Conservation (phyloP, 2,113 vertebrate species). For the Cebidichthys violaceus region DNA sequence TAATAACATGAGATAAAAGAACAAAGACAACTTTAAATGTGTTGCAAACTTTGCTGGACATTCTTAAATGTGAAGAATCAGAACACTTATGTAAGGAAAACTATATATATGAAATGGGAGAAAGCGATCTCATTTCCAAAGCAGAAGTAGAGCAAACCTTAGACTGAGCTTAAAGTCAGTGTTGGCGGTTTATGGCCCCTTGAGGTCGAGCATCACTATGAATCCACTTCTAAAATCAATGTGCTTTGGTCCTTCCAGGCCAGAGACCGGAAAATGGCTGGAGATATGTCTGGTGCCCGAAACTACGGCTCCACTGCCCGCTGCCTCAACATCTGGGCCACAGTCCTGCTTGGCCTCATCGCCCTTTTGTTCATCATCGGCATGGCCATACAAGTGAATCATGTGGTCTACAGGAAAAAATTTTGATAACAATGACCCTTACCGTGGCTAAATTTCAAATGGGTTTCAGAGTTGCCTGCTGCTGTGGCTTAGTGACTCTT, state of each 20-base stretch:
- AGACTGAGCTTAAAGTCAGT: too few relatives aligned
- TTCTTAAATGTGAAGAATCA: background rate
- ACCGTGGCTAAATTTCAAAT: background rate
- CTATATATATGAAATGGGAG: background rate
- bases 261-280: conserved; percentile 68
- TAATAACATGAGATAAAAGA: too few relatives aligned
- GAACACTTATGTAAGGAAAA: background rate
- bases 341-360: accelerated
- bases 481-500: background rate
- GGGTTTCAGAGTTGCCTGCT: background rate
- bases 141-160: background rate
- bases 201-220: too few relatives aligned
- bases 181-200: background rate
- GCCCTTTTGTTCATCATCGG: accelerated
- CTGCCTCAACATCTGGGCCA: conserved; percentile 55
- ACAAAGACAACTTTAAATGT: background rate
- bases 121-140: background rate
- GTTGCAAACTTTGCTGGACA: background rate
- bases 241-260: conserved; percentile 51
- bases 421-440: too few relatives aligned
- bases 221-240: background rate
- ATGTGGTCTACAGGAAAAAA: too few relatives aligned
- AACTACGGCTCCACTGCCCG: conserved; percentile 52
- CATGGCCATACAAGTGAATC: accelerated
- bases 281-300: conserved; percentile 59